These are phyloP conservation scores for Agelaius phoeniceus DNA, from an alignment of 2,113 vertebrate species.

Conservation along the genomic window DNA sequence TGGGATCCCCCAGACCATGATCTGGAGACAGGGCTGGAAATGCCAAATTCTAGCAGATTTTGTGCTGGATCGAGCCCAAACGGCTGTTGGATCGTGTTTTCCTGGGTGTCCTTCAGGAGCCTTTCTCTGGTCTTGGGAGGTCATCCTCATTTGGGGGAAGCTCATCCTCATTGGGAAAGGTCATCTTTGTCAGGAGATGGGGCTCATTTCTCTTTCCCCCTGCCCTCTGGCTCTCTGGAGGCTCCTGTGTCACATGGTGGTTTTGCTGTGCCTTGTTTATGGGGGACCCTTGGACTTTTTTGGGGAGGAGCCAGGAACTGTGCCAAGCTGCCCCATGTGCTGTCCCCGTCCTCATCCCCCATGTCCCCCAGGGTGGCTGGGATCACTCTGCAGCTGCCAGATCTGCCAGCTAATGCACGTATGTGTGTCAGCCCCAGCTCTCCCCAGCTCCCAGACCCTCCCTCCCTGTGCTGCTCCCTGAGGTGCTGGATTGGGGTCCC, in stretches of 20 bases:
- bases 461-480: fast-evolving
- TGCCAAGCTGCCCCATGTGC: fast-evolving
- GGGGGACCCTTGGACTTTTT: fast-evolving
- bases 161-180: background rate
- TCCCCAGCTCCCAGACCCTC: background rate
- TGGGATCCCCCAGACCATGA: background rate
- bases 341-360: background rate
- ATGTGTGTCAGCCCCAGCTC: background rate
- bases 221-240: fast-evolving
- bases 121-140: background rate
- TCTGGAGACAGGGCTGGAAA: background rate
- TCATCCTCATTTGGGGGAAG: background rate
- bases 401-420: fast-evolving
- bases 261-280: background rate
- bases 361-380: fast-evolving
- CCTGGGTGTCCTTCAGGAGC: background rate
- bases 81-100: fast-evolving
- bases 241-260: fast-evolving
- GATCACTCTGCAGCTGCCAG: background rate
- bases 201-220: fast-evolving
- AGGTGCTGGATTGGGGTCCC: fast-evolving
- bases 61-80: fast-evolving
- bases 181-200: background rate
- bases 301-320: fast-evolving
- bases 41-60: background rate